Percentiles rank a stretch among this genome's conserved stretches.
Conservation (phyloP, 2,888 invertebrate genomes). For the Melanostoma mellinum region DNA sequence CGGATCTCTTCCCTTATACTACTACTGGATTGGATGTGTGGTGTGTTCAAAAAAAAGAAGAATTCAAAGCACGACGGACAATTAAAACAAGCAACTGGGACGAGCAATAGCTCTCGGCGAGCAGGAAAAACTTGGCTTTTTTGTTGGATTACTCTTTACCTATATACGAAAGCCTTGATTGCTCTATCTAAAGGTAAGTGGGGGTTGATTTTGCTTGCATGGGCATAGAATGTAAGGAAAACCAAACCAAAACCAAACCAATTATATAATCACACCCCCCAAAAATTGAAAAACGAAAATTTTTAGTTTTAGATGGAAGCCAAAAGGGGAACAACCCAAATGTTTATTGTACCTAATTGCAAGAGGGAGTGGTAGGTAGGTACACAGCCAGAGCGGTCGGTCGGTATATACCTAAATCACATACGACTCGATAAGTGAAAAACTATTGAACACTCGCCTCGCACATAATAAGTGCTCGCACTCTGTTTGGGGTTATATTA, state of each 20-base stretch:
- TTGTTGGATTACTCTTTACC: constrained; percentile 45
- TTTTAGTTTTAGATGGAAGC: constrained; percentile 10
- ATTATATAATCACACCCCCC: constrained; percentile 58
- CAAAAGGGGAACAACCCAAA: constrained; percentile 14
- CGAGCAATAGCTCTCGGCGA: constrained; percentile 17
- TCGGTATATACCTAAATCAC: background rate
- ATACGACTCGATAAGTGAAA: constrained; percentile 29
- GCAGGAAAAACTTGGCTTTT: constrained; percentile 16
- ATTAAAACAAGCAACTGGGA: constrained; percentile 37
- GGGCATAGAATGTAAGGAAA: constrained; percentile 21
- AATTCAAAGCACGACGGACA: constrained; percentile 37
- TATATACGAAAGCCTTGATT: constrained; percentile 51
- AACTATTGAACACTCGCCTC: constrained; percentile 47
- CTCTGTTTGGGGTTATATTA: constrained; percentile 41
- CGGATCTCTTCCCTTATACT: constrained; percentile 38
- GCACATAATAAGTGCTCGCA: constrained; percentile 12
- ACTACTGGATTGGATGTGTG: constrained; percentile 27
- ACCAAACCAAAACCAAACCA: constrained; percentile 1
- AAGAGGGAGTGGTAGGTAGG: constrained; percentile 61
- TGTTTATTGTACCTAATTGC: constrained; percentile 46
- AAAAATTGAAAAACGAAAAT: constrained; percentile 38
- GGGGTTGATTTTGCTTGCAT: background rate
- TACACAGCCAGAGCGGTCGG: background rate
- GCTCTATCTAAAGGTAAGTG: constrained; percentile 58
- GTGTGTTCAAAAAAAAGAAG: constrained; percentile 6